These are phyloP conservation scores for Siphonodentalium dalli DNA, from an alignment of 2,888 invertebrate species.

Conservation along the genomic window DNA sequence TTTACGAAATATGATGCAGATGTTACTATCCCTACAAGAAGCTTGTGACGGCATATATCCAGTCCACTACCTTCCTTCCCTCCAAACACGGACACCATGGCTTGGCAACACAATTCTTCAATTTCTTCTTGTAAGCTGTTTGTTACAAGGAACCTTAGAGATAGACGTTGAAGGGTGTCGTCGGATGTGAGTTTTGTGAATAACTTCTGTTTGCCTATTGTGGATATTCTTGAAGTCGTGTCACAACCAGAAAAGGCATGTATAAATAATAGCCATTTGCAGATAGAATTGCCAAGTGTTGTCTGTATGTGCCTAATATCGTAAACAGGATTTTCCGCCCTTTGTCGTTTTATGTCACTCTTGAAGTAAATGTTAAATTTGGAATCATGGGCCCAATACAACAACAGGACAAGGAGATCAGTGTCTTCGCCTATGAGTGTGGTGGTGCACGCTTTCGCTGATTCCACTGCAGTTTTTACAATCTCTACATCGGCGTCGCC, in stretches of 20 bases:
- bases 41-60: slow-evolving; percentile 17
- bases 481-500: slow-evolving; percentile 41
- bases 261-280: slow-evolving; percentile 19
- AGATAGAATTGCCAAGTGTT: slow-evolving; percentile 19
- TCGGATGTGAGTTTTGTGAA: slow-evolving; percentile 12
- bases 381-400: slow-evolving; percentile 22
- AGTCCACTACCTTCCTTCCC: slow-evolving; percentile 13
- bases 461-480: slow-evolving; percentile 29
- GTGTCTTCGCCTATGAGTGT: slow-evolving; percentile 42
- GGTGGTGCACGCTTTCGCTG: slow-evolving; percentile 14
- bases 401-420: slow-evolving; percentile 38
- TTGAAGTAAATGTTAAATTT: slow-evolving; percentile 23
- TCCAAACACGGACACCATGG: slow-evolving; percentile 13
- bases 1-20: slow-evolving; percentile 23
- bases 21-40: slow-evolving; percentile 25
- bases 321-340: slow-evolving; percentile 16
- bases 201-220: slow-evolving; percentile 21
- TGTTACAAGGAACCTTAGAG: neutral
- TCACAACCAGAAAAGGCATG: slow-evolving; percentile 36
- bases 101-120: slow-evolving; percentile 12
- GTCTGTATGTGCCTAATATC: slow-evolving; percentile 22
- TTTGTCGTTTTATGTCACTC: slow-evolving; percentile 15
- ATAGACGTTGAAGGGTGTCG: slow-evolving; percentile 1
- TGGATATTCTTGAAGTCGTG: slow-evolving; percentile 30
- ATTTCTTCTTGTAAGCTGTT: slow-evolving; percentile 12